Evolutionary conservation across 2,113 vertebrate species (phyloP).

Genomic region (Argyrosomus japonicus): DNA sequence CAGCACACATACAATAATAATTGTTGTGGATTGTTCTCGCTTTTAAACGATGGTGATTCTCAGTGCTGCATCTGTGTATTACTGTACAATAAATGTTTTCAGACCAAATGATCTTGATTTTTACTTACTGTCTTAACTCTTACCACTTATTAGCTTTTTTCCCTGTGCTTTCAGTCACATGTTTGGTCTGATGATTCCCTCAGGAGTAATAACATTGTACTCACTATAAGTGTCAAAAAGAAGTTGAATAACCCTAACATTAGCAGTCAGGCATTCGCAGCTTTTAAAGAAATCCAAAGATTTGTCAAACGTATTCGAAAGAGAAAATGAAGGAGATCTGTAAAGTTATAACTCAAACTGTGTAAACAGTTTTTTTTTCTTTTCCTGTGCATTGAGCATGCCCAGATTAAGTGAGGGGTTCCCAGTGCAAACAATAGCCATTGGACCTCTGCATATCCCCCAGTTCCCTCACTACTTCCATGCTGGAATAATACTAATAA

Average conservation of each 20-base stretch:
- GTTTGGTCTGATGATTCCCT: not conserved
- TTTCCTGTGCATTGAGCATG: no score
- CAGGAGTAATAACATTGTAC: not conserved
- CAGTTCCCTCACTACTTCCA: no score
- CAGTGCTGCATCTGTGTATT: not conserved
- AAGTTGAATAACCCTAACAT: not conserved
- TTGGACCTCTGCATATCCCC: no score
- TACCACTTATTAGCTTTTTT: not conserved
- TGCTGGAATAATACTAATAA: no score
- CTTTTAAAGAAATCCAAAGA: no score
- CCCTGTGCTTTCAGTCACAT: not conserved
- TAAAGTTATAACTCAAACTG: no score
- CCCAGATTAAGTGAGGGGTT: not conserved
- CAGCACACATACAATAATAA: constrained; percentile 26
- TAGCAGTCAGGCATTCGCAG: no score
- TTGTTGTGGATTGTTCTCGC: constrained; percentile 7
- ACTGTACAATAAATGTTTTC: constrained; percentile 5
- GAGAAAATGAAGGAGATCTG: not conserved
- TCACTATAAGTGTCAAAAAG: not conserved
- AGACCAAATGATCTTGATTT: not conserved
- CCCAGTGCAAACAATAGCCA: no score
- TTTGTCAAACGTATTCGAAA: no score
- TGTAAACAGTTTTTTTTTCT: no score
- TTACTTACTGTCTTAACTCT: not conserved
- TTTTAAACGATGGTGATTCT: constrained; percentile 15